Evolutionary conservation across 2,113 vertebrate species (phyloP).

Genomic region (Psettodes erumei): DNA sequence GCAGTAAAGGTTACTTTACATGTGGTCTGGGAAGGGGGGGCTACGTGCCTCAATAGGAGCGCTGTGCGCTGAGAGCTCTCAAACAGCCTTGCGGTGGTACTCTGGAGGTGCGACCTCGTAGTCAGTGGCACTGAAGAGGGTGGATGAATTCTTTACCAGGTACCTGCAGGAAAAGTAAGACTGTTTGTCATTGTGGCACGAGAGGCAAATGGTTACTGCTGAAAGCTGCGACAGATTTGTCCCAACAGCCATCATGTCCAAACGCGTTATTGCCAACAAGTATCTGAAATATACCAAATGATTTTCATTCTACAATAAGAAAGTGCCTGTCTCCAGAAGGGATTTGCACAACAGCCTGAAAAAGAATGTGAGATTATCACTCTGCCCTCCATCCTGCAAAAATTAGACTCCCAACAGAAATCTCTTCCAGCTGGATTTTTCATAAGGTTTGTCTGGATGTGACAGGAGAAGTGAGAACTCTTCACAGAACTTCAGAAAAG

Average conservation of each 20-base stretch:
- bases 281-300: background rate
- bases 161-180: constrained; percentile 81
- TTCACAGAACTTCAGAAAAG: background rate
- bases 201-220: background rate
- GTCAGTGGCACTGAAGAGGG: constrained; percentile 90
- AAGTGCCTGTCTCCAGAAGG: background rate
- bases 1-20: constrained; percentile 29
- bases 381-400: background rate
- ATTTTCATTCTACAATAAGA: background rate
- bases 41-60: background rate
- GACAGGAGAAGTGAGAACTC: background rate
- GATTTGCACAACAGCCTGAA: background rate
- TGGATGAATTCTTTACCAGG: constrained; percentile 92
- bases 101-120: constrained; percentile 96
- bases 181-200: background rate
- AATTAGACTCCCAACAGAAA: constrained; percentile 3
- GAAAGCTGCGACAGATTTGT: background rate
- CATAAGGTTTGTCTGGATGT: background rate
- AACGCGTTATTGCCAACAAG: background rate
- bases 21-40: constrained; percentile 27
- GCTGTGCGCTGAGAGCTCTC: constrained; percentile 48
- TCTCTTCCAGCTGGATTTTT: background rate
- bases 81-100: constrained; percentile 95
- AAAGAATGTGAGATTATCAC: background rate
- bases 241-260: background rate